Evolutionary conservation across 1,140 invertebrate genomes (phyloP), one percentile per base, ranked within the genome.

Genomic region (Theocolax elegans): DNA sequence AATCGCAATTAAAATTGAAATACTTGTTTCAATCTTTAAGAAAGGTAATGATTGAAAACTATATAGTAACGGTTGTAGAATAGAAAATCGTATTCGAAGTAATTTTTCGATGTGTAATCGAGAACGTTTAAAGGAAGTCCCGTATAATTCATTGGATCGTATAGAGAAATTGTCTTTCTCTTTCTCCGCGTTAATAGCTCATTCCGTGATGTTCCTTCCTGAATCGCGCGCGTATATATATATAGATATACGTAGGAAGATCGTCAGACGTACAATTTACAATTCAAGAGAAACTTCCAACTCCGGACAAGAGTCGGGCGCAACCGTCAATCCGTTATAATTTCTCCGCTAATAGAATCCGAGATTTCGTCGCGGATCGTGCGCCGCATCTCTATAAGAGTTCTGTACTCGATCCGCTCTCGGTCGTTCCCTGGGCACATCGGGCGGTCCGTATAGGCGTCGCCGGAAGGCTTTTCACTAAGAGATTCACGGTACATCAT

Each of bases 291-390:
- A 83, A 85, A 85, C n/a, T n/a, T 81, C 78, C 79, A 77, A 73
- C 77, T 70, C 75, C 67, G 72, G 77, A 76, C 77, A 76, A 75
- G 75, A 78, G 72, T 42, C 64, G 76, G 74, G 69, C 66, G 76
- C 75, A 73, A 74, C 78, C 77, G 80, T 81, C 80, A 81, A 82
- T 82, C 83, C 83, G 83, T 85, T 85, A 85, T 85, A 85, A 85
- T 85, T 84, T 84, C 83, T 83, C 81, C 80, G 82, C 79, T 84
- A 83, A 83, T 84, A 82, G 83, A 84, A 83, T 84, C 83, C 82
- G 67, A 84, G 82, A 83, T 83, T 85, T 85, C 79, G 79, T 82
- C 76, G 75, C 69, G 73, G 23, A 73, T 78, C 81, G 82, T 84
- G 81, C 78, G 69, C 56, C 70, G 81, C 80, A 83, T 84, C 76